Percentiles rank a stretch among this genome's conserved stretches.
phyloP scores from a whole-genome alignment of 2,888 invertebrate genomes.

The Limenitis camilla region DNA sequence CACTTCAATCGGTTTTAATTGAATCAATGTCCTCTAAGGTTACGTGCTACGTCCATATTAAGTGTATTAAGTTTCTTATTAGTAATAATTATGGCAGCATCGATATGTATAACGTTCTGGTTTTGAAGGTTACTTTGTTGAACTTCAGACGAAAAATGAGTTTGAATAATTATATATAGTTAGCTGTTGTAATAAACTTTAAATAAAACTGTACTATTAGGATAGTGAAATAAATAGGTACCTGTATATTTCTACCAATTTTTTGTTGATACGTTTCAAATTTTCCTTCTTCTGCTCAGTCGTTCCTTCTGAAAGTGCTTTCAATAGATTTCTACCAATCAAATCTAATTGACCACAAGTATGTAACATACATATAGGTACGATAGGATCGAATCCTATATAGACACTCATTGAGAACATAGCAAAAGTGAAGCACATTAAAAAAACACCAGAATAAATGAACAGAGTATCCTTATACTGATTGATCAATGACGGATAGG shows the following conservation, averaged over 20 bases:
- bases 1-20: no score
- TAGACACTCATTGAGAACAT: constrained; percentile 37
- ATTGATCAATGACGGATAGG: constrained; percentile 38
- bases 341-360: constrained; percentile 51
- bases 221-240: constrained; percentile 18
- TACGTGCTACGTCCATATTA: no score
- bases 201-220: background rate
- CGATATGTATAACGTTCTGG: no score
- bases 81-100: no score
- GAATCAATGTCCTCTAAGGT: no score
- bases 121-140: no score
- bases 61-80: no score
- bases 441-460: constrained; percentile 6
- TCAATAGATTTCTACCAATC: constrained; percentile 37
- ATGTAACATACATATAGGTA: constrained; percentile 52
- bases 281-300: constrained; percentile 31
- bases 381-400: constrained; percentile 53
- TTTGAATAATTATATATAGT: no score
- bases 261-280: constrained; percentile 40
- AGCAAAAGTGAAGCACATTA: constrained; percentile 29
- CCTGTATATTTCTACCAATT: constrained; percentile 45
- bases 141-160: no score
- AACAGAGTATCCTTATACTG: constrained; percentile 29
- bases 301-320: constrained; percentile 31
- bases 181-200: no score